Percentiles rank a stretch among this genome's conserved stretches.
phyloP scores from a whole-genome alignment of 2,797 vertebrate species.

The Fratercula arctica region DNA sequence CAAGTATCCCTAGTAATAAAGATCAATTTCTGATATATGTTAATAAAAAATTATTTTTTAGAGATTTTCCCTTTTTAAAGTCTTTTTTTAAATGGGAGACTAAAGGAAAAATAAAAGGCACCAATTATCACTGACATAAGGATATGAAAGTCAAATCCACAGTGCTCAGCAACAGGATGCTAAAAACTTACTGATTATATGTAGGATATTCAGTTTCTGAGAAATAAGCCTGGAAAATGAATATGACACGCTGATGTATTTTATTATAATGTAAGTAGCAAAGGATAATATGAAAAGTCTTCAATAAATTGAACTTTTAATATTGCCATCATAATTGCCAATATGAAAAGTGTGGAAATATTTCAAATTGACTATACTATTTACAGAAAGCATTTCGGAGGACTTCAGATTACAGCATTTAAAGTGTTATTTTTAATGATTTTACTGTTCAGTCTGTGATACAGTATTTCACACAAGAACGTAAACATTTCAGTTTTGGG shows the following conservation, averaged over 20 bases:
- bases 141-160: neutral
- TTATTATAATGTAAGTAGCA: neutral
- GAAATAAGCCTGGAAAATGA: neutral
- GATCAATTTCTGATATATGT: neutral
- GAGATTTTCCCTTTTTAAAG: neutral
- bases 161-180: neutral
- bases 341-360: neutral
- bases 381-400: neutral
- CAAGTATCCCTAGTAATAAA: neutral
- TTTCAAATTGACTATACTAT: neutral
- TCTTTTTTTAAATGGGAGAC: neutral
- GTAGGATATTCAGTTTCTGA: neutral
- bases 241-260: neutral
- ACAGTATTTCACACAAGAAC: neutral
- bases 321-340: neutral
- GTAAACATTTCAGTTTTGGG: neutral
- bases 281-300: neutral
- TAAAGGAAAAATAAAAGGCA: neutral
- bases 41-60: neutral
- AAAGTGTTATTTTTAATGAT: neutral
- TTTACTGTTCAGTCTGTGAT: neutral
- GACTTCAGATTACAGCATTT: neutral
- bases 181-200: neutral
- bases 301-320: neutral
- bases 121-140: neutral